Base-by-base conservation (phyloP, 2,113 vertebrate species). In the Xenopus tropicalis region DNA sequence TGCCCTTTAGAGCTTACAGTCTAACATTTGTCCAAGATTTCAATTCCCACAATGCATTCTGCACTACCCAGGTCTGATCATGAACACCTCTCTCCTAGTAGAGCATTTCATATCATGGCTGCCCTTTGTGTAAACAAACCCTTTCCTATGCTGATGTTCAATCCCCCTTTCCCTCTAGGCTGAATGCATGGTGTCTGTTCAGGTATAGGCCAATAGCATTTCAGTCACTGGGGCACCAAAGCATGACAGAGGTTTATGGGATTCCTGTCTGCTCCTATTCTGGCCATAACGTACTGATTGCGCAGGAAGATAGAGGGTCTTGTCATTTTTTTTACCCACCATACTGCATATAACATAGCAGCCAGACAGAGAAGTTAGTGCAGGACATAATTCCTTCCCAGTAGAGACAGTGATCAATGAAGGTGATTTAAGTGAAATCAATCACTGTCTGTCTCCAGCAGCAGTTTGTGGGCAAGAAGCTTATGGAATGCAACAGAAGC, bases 341-440 rank as follows among this genome's bases (percentile, higher is more conserved):
- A 56, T 63, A 10, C 71, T 29, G 37, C 44, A 74, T 58, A 48
- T 24, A 54, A 17, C 57, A 81, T 29, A 66, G n/a, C n/a, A n/a
- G 61, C 14, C 63, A 51, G 37, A 67, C 56, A 10, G 61, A 69
- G 78, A n/a, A 80, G 65, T 66, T 80, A 5, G 56, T 43, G 61
- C 51, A 23, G 11, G 29, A 16, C 64, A 4, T 72, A 65, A 77
- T 77, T 13, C 13, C 12, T 65, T 69, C 71, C 21, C 77, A 75
- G 4, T 20, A 74, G 52, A 48, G 25, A 67, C 24, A 78, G 61
- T 72, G 71, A 80, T 54, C 24, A 67, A 2, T 67, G 14, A 70
- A 43, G 29, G 1, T 58, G 71, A 77, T 80, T 76, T 76, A 44
- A 64, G 51, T 46, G 70, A 21, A 67, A 59, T 76, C 65, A 24